A percentile compares a stretch with the other conserved stretches of the same genome.
Conservation (phyloP, 2,888 invertebrate species). For the Chrysopilus asiliformis region DNA sequence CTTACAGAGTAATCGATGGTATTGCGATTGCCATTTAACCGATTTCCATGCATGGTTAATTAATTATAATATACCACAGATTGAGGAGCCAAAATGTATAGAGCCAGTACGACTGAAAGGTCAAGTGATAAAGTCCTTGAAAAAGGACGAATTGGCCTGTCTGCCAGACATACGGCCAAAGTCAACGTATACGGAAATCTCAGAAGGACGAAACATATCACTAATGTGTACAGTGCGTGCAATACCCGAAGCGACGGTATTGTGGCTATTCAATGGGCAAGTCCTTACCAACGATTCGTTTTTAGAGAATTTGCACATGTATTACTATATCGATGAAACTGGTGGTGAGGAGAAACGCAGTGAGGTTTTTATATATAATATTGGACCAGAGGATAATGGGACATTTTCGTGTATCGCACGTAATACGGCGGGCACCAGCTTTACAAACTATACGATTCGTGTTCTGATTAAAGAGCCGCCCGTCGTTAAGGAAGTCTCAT, state of each 20-base stretch:
- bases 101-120: slow-evolving; percentile 54
- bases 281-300: slow-evolving; percentile 63
- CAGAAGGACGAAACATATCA: slow-evolving; percentile 69
- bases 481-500: slow-evolving; percentile 50
- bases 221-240: slow-evolving; percentile 68
- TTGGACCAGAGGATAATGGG: slow-evolving; percentile 67
- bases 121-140: slow-evolving; percentile 52
- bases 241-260: slow-evolving; percentile 65
- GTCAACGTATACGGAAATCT: slow-evolving; percentile 60
- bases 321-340: slow-evolving; percentile 58
- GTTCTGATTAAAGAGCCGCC: slow-evolving; percentile 62
- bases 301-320: slow-evolving; percentile 51
- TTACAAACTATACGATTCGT: slow-evolving; percentile 68
- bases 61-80: slow-evolving; percentile 61
- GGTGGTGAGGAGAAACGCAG: slow-evolving; percentile 56
- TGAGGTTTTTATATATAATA: slow-evolving; percentile 65
- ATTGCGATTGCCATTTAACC: slow-evolving; percentile 71
- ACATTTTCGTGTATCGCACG: slow-evolving; percentile 76
- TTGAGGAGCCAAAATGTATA: slow-evolving; percentile 64
- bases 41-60: slow-evolving; percentile 67
- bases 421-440: slow-evolving; percentile 67
- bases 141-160: slow-evolving; percentile 63
- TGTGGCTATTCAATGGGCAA: slow-evolving; percentile 75
- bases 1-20: slow-evolving; percentile 78
- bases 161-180: slow-evolving; percentile 65